Evolutionary conservation across 2,797 vertebrate genomes (phyloP), one percentile per base, ranked within the genome.

Genomic region (Enteromius anoplus): DNA sequence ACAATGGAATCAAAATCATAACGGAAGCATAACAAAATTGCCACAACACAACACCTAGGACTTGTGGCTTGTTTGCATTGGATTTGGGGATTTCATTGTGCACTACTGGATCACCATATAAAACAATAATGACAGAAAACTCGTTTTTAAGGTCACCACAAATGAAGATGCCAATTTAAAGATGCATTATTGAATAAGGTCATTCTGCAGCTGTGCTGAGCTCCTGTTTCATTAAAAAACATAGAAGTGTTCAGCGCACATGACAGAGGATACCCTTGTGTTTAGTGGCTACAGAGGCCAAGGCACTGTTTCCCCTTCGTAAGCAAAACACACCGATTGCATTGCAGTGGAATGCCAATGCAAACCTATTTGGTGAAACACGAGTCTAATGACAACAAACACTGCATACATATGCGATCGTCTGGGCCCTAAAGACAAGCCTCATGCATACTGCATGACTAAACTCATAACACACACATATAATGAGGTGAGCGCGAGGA

Each of bases 241-340:
- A 79, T 83, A 66, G 82, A 75, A 51, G 49, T 58, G 15, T 23
- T 45, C 64, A 62, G 70, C 53, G 66, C 12, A 62, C 42, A 53
- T 72, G 70, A 80, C 45, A 73, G 55, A 82, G 65, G 55, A 85
- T 82, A 84, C 78, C 75, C 72, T 58, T 34, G 75, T 40, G 66
- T 77, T 40, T 58, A 51, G 78, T 62, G 53, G 47, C 72, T 29
- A 62, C 37, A 75, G 78, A 75, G 45, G 64, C 60, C 81, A 37
- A 21, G 23, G 81, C 26, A 32, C 34, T 49, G 62, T 73, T 84
- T 82, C 64, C 51, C 34, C 51, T 60, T 71, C 23, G 58, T 79
- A 77, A 85, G 85, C 83, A 85, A 86, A 85, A 86, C 42, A 32
- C 69, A 72, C 84, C 32, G 81, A 86, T 85, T 83, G 78, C 70